These are phyloP conservation scores for Dione juno DNA, from an alignment of 2,888 invertebrate genomes.

Conservation along the genomic window DNA sequence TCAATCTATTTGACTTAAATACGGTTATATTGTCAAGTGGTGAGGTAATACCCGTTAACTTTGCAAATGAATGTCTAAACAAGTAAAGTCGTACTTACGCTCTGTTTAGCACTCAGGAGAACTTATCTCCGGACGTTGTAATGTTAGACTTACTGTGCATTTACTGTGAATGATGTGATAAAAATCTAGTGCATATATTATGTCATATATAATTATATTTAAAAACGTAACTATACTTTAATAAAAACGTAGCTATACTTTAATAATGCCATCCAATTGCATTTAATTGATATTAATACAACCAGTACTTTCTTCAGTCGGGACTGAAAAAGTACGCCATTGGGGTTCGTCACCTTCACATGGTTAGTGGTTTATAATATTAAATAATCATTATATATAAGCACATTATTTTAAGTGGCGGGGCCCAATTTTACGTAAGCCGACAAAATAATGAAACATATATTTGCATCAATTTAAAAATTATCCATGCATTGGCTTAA, in stretches of 20 bases:
- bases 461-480: too few relatives aligned
- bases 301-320: neutral
- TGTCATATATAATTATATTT: neutral
- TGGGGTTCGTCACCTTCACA: too few relatives aligned
- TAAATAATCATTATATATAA: too few relatives aligned
- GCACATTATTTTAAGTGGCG: too few relatives aligned
- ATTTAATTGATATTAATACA: too few relatives aligned
- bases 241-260: too few relatives aligned
- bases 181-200: constrained; percentile 19
- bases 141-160: constrained; percentile 18
- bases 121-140: constrained; percentile 36
- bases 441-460: too few relatives aligned
- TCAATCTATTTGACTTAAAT: constrained; percentile 12
- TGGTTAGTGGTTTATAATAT: too few relatives aligned
- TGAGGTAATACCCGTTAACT: constrained; percentile 37
- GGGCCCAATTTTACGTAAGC: too few relatives aligned
- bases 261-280: neutral
- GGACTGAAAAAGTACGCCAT: neutral
- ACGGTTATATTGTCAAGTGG: constrained; percentile 34
- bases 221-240: neutral
- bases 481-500: too few relatives aligned
- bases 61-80: constrained; percentile 38
- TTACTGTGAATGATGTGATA: constrained; percentile 15
- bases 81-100: constrained; percentile 38
- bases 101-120: constrained; percentile 42